Evolutionary conservation across 2,797 vertebrate genomes (phyloP).

Genomic region (Mycteria americana): DNA sequence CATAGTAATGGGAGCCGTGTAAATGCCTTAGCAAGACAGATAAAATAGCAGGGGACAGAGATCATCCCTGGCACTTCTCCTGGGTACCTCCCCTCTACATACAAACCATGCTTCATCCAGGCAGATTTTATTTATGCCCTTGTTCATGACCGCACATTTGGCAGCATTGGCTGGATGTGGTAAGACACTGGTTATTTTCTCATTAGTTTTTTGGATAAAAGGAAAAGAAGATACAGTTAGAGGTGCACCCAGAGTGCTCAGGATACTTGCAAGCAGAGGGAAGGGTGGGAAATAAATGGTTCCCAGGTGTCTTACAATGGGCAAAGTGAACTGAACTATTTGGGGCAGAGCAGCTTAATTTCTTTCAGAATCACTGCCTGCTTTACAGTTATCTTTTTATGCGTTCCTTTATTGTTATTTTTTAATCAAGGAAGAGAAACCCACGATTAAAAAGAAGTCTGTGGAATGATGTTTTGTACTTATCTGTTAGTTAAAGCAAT

Average conservation of each 20-base stretch:
- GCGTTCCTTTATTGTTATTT: background rate
- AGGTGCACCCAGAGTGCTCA: background rate
- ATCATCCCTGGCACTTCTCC: slow-evolving; percentile 16
- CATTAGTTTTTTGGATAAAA: background rate
- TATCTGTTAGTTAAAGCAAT: background rate
- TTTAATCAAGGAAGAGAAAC: background rate
- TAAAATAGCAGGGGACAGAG: slow-evolving; percentile 21
- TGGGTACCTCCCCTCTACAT: background rate
- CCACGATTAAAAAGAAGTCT: background rate
- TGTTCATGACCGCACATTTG: background rate
- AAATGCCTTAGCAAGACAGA: slow-evolving; percentile 17
- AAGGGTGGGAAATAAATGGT: background rate
- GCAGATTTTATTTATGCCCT: background rate
- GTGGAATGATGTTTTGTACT: background rate
- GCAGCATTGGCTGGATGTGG: background rate
- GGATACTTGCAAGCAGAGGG: background rate
- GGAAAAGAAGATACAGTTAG: background rate
- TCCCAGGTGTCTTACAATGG: background rate
- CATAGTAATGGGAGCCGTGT: background rate
- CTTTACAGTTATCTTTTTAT: background rate
- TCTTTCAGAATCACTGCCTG: background rate
- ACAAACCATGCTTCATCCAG: background rate
- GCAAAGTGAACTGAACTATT: background rate
- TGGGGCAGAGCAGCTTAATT: background rate
- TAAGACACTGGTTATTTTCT: background rate